Conservation (phyloP, 2,113 vertebrate genomes). For the Uropsilus gracilis region DNA sequence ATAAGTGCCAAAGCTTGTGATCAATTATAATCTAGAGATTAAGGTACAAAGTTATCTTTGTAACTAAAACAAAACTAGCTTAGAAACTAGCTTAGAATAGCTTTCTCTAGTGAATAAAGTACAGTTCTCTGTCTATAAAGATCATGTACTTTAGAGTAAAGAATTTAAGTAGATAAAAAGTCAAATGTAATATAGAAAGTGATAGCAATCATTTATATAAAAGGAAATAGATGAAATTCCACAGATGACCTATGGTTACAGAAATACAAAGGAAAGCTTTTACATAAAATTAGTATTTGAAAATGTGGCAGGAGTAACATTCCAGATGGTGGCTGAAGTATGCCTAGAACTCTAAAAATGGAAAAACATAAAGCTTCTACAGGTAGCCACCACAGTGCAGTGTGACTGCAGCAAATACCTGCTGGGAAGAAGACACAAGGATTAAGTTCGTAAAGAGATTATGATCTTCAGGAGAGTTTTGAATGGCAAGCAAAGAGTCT, state of each 20-base stretch:
- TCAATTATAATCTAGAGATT: not conserved
- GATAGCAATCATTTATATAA: not conserved
- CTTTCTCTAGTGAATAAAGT: not conserved
- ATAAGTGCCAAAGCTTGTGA: not conserved
- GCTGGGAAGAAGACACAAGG: not conserved
- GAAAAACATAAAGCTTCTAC: not conserved
- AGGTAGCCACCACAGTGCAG: not conserved
- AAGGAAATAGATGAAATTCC: conserved; percentile 21
- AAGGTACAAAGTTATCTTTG: no score
- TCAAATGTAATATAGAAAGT: conserved; percentile 23
- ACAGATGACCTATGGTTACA: not conserved
- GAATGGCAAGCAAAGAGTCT: not conserved
- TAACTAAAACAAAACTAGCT: no score
- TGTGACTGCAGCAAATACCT: not conserved
- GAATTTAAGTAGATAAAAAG: not conserved
- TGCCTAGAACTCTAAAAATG: not conserved
- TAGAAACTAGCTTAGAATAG: no score
- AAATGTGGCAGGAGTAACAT: not conserved
- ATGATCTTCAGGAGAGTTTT: not conserved
- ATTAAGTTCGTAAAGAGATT: not conserved
- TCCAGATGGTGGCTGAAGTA: not conserved
- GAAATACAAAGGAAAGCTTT: not conserved
- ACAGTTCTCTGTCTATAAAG: not conserved
- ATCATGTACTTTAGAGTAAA: not conserved
- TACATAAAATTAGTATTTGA: conserved; percentile 28